Percentiles rank a stretch among this genome's conserved stretches.
These are phyloP conservation scores for Psettodes erumei DNA, from an alignment of 2,113 vertebrate species.

Conservation along the genomic window DNA sequence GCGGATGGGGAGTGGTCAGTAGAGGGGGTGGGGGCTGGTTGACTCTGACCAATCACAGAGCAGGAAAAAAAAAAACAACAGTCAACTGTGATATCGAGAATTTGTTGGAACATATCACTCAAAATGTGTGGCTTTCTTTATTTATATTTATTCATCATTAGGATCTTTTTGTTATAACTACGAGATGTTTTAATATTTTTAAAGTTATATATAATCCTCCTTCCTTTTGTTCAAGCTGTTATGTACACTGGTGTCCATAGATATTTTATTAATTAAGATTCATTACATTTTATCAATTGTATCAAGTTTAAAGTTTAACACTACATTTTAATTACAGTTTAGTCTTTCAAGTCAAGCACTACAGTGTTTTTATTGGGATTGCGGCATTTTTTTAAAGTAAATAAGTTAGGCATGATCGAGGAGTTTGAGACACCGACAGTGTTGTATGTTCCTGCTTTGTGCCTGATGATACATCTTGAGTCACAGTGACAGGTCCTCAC, in stretches of 20 bases:
- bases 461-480: constrained; percentile 43
- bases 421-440: background rate
- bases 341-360: too few species aligned
- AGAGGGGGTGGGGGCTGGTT: constrained; percentile 70
- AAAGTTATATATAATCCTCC: background rate
- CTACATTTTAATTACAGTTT: too few species aligned
- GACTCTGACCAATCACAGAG: constrained; percentile 68
- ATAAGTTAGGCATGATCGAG: background rate
- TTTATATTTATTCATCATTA: too few species aligned
- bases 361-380: background rate
- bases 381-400: background rate
- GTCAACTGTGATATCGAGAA: background rate
- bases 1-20: constrained; percentile 65
- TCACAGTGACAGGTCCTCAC: constrained; percentile 29
- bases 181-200: background rate
- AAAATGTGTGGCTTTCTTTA: background rate
- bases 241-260: background rate
- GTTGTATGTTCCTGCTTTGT: background rate
- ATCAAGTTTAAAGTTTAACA: background rate
- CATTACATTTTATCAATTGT: background rate
- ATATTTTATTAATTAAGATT: background rate
- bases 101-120: background rate
- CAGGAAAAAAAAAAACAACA: background rate
- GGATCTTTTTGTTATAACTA: background rate
- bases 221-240: background rate